Evolutionary conservation across 2,888 invertebrate species (phyloP).

Genomic region (Sussaba pulchella): DNA sequence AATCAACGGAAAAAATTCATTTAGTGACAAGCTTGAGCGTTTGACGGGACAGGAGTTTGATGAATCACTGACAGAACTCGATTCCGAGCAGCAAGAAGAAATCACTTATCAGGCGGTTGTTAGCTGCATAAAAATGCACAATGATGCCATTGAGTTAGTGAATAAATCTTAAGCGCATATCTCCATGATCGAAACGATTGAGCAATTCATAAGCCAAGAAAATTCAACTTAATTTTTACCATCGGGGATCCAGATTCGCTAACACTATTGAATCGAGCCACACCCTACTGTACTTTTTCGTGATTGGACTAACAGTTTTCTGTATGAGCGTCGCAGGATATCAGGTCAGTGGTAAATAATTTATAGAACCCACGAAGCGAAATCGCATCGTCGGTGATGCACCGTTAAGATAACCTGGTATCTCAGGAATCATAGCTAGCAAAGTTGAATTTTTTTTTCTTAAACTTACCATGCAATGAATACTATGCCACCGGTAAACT

Average conservation of each 20-base stretch:
- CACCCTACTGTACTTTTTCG: conserved; percentile 42
- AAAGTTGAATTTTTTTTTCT: too few relatives aligned
- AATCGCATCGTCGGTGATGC: too few relatives aligned
- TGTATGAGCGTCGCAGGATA: conserved; percentile 59
- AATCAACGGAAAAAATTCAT: background rate
- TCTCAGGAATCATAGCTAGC: too few relatives aligned
- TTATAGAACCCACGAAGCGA: too few relatives aligned
- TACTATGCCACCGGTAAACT: too few relatives aligned
- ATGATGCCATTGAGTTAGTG: conserved; percentile 62
- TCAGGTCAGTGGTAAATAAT: conserved; percentile 40
- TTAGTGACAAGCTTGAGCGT: conserved; percentile 32
- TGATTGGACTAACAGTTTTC: conserved; percentile 49
- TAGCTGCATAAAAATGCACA: conserved; percentile 63
- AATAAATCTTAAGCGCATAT: conserved; percentile 4
- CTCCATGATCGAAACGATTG: too few relatives aligned
- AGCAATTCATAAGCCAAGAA: too few relatives aligned
- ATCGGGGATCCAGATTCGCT: conserved; percentile 44
- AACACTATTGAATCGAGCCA: conserved; percentile 56
- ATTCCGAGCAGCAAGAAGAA: conserved; percentile 13
- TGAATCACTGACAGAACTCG: background rate
- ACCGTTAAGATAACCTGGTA: too few relatives aligned
- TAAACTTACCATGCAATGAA: too few relatives aligned
- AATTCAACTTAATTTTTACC: conserved; percentile 18
- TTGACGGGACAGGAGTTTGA: conserved; percentile 9
- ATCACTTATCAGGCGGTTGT: conserved; percentile 35